phyloP scores from a whole-genome alignment of 2,888 invertebrate species.

The Caenorhabditis sulstoni region DNA sequence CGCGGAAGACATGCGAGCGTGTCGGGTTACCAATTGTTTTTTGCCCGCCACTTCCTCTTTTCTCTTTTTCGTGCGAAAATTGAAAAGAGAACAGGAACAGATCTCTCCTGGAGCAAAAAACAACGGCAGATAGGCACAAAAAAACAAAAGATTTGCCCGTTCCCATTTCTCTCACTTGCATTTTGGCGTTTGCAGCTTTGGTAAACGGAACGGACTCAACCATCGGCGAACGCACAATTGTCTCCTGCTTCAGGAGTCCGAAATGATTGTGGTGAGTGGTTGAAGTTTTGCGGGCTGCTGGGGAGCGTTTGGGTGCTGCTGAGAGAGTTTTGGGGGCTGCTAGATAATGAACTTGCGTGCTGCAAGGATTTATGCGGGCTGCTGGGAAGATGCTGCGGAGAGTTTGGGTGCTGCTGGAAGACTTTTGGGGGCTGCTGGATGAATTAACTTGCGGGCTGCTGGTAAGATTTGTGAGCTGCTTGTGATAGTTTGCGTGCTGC shows the following conservation, averaged over 20 bases:
- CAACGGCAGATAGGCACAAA: slow-evolving; percentile 1
- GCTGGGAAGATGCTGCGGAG: too few species aligned
- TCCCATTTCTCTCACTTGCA: not conserved
- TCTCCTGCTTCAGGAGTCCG: slow-evolving; percentile 89
- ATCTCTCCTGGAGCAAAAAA: not conserved
- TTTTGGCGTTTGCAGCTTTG: slow-evolving; percentile 86
- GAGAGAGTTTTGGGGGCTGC: too few species aligned
- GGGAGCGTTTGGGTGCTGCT: too few species aligned
- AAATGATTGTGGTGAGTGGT: slow-evolving; percentile 91
- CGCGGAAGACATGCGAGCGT: not conserved
- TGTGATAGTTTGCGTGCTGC: too few species aligned
- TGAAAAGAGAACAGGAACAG: not conserved
- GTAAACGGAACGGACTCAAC: slow-evolving; percentile 88
- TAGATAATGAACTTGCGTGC: too few species aligned
- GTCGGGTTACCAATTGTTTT: slow-evolving; percentile 13
- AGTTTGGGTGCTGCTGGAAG: too few species aligned
- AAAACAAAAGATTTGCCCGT: slow-evolving; percentile 17
- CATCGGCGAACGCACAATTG: slow-evolving; percentile 89
- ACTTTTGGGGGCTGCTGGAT: too few species aligned
- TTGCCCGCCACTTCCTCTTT: not conserved
- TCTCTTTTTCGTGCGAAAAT: too few species aligned
- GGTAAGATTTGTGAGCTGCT: too few species aligned
- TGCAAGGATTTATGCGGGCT: too few species aligned
- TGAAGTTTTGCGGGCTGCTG: too few species aligned
- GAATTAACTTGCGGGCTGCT: too few species aligned